Evolutionary conservation across 1,140 invertebrate genomes (phyloP).

Genomic region (Calycopis cecrops): DNA sequence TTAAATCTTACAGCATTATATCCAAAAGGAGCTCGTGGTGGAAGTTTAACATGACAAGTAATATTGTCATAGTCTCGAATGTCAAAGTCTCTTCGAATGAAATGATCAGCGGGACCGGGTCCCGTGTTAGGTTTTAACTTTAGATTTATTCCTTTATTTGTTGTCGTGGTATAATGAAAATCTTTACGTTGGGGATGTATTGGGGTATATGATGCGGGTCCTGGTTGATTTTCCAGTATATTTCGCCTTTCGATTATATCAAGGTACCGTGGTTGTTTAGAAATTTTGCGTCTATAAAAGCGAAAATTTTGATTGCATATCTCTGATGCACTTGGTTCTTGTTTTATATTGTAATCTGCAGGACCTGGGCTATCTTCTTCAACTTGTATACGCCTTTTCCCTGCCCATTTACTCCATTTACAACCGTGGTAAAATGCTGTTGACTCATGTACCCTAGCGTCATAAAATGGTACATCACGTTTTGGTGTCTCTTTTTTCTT

Average conservation of each 20-base stretch:
- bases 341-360: conserved; percentile 40
- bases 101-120: conserved; percentile 47
- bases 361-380: conserved; percentile 39
- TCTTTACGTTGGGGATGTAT: conserved; percentile 32
- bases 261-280: conserved; percentile 49
- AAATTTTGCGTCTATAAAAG: conserved; percentile 38
- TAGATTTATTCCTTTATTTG: conserved; percentile 35
- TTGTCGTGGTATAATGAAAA: conserved; percentile 35
- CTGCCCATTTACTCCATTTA: conserved; percentile 57
- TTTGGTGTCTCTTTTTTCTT: background rate
- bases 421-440: conserved; percentile 52
- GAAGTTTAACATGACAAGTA: conserved; percentile 36
- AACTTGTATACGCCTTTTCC: conserved; percentile 24
- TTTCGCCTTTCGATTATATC: conserved; percentile 50
- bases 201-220: conserved; percentile 46
- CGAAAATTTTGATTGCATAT: conserved; percentile 45
- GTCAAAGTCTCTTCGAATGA: conserved; percentile 49
- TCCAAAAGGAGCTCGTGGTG: conserved; percentile 40
- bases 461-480: conserved; percentile 43
- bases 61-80: conserved; percentile 17
- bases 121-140: conserved; percentile 24
- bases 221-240: conserved; percentile 39
- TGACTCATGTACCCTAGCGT: conserved; percentile 37
- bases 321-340: conserved; percentile 22
- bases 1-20: conserved; percentile 45